phyloP scores from a whole-genome alignment of 2,888 invertebrate species.

The Fissipunctia ypsillon region DNA sequence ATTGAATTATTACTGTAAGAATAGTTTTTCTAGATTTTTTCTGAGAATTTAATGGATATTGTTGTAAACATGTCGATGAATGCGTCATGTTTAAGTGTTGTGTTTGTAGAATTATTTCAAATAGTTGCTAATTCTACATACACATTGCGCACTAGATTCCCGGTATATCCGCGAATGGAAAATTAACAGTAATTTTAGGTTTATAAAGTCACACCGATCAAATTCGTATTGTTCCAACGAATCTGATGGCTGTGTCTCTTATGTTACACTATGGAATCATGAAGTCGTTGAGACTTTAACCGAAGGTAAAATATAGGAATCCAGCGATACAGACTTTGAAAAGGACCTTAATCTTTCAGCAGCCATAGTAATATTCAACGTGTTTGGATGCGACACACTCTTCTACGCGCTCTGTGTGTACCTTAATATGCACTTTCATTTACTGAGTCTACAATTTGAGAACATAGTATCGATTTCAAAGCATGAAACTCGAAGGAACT shows the following conservation, averaged over 20 bases:
- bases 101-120: background rate
- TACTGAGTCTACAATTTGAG: conserved; percentile 75
- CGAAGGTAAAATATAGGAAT: background rate
- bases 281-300: too few relatives aligned
- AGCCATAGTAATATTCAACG: conserved; percentile 70
- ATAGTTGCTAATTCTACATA: background rate
- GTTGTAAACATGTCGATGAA: background rate
- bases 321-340: background rate
- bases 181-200: background rate
- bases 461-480: conserved; percentile 58
- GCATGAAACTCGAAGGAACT: conserved; percentile 61
- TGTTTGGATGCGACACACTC: conserved; percentile 77
- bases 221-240: background rate
- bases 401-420: conserved; percentile 78
- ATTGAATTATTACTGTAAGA: conserved; percentile 8
- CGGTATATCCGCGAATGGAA: background rate
- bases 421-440: conserved; percentile 80
- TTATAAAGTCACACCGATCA: background rate
- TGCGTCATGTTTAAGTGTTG: background rate
- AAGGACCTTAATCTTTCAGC: conserved; percentile 72
- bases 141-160: background rate
- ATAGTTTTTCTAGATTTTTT: conserved; percentile 26
- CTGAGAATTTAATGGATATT: conserved; percentile 8
- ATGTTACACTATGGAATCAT: background rate
- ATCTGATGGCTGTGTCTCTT: background rate